A percentile compares a stretch with the other conserved stretches of the same genome.
Evolutionary conservation across 2,113 vertebrate genomes (phyloP).

Genomic region (Verasper variegatus): DNA sequence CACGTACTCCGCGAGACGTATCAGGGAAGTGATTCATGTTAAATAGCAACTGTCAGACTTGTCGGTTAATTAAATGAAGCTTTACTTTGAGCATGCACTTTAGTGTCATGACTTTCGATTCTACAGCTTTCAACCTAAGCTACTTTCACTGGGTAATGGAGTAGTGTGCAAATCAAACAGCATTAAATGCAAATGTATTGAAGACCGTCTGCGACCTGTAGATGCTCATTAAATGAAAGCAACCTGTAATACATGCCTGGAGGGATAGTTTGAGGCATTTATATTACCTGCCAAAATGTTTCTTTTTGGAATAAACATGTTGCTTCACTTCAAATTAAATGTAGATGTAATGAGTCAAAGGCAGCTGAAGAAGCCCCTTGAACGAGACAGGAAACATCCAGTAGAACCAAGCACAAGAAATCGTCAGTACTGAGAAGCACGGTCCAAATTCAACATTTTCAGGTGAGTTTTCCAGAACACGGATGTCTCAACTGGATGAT

Average conservation of each 20-base stretch:
- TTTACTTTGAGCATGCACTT: slow-evolving; percentile 57
- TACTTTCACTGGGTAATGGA: slow-evolving; percentile 30
- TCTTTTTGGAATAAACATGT: slow-evolving; percentile 51
- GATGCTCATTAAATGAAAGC: slow-evolving; percentile 57
- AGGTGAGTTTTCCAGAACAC: neutral
- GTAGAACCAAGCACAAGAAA: slow-evolving; percentile 4
- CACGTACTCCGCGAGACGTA: slow-evolving; percentile 51
- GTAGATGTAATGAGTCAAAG: slow-evolving; percentile 39
- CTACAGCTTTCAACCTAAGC: slow-evolving; percentile 54
- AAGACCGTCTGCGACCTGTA: slow-evolving; percentile 22
- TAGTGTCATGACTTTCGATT: slow-evolving; percentile 62
- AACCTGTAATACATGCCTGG: slow-evolving; percentile 45
- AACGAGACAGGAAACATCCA: neutral
- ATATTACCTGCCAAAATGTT: slow-evolving; percentile 45
- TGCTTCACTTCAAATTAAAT: slow-evolving; percentile 49
- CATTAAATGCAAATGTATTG: slow-evolving; percentile 47
- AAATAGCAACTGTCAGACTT: slow-evolving; percentile 73
- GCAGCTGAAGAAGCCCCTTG: neutral
- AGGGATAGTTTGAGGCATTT: slow-evolving; percentile 50
- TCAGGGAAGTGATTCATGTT: slow-evolving; percentile 70
- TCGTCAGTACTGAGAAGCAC: neutral
- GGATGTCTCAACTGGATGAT: no score
- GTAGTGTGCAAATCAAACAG: slow-evolving; percentile 46
- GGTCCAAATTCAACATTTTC: neutral
- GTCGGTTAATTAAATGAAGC: slow-evolving; percentile 74